These are phyloP conservation scores for Drosophila repletoides DNA, from an alignment of 1,140 invertebrate genomes.

Conservation along the genomic window DNA sequence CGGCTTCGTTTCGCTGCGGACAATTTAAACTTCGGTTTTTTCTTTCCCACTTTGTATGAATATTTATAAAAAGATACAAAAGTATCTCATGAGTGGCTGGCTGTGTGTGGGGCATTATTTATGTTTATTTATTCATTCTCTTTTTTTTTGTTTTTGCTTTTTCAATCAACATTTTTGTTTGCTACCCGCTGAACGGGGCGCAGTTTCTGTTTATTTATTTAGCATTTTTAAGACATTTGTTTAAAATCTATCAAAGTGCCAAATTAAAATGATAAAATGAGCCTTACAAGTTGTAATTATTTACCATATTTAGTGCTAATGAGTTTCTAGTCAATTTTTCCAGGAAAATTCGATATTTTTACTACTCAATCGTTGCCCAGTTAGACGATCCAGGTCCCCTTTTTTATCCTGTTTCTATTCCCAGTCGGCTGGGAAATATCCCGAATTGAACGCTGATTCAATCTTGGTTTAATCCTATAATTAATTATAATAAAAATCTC, in stretches of 20 bases:
- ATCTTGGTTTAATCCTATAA: too few species aligned
- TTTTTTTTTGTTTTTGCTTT: conserved; percentile 6
- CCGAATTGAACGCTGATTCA: too few species aligned
- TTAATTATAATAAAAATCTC: too few species aligned
- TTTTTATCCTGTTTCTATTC: too few species aligned
- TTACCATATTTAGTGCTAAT: not conserved
- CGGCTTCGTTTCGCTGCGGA: conserved; percentile 15
- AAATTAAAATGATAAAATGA: conserved; percentile 35
- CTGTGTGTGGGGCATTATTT: conserved; percentile 34
- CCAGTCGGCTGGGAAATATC: too few species aligned
- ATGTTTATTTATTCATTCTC: conserved; percentile 25
- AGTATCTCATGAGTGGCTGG: conserved; percentile 3
- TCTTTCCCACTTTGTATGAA: conserved; percentile 35
- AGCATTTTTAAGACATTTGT: conserved; percentile 29
- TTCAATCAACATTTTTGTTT: conserved; percentile 42
- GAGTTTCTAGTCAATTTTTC: not conserved
- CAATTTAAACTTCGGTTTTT: conserved; percentile 2
- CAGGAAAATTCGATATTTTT: not conserved
- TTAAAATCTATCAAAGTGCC: conserved; percentile 30
- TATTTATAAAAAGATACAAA: conserved; percentile 45
- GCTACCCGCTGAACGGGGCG: too few species aligned
- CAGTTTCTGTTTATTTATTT: conserved; percentile 37
- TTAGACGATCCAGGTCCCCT: too few species aligned
- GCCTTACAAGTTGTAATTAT: conserved; percentile 1
- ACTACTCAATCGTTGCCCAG: too few species aligned